Base-by-base conservation (phyloP, 2,888 invertebrate species). In the Noctua janthina region DNA sequence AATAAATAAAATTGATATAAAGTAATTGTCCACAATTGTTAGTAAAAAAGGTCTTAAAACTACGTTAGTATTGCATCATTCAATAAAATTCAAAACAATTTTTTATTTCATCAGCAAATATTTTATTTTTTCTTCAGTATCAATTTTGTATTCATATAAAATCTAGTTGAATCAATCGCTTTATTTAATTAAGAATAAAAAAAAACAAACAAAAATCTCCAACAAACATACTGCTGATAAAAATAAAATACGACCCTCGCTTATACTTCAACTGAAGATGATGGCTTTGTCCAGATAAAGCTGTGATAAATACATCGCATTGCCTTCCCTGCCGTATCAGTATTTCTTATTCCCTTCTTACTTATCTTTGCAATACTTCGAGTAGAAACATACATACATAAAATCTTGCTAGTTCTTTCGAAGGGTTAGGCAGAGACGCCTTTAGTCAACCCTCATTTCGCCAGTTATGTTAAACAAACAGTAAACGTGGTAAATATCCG, bases 281-380 rank as follows among this genome's bases (percentile, higher is more conserved):
- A 92, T 91, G 88, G 81, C 83, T 88, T 89, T 87, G 83, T 89
- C 83, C 80, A 84, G 93, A 93, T 92, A 93, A 88, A 71, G 79
- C 56, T 69, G 39, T 92, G 88, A 92, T 91, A 90, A 91, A 91
- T 91, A 89, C 77, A 64, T 78, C 79, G 77, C 76, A 83, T 83
- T 69, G 83, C 72, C 67, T 78, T 84, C 54, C 73, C 67, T 79
- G 51, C 64, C 70, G 62, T 85, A 81, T 73, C 69, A 70, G 39
- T n/a, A 64, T 73, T 75, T 77, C 77, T 78, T 71, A 66, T 76
- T 54, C 17, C 20, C 2, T 81, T 77, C 77, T 68, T 73, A 79
- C 46, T 76, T 72, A 67, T 77, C 20, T 69, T 5, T 68, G 15
- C 51, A 20, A 29, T 4, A 59, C 35, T 39, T 35, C 20, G 10